Percentiles rank a stretch among this genome's conserved stretches.
These are phyloP conservation scores for Willowsia nigromaculata DNA, from an alignment of 2,888 invertebrate genomes.

Conservation along the genomic window DNA sequence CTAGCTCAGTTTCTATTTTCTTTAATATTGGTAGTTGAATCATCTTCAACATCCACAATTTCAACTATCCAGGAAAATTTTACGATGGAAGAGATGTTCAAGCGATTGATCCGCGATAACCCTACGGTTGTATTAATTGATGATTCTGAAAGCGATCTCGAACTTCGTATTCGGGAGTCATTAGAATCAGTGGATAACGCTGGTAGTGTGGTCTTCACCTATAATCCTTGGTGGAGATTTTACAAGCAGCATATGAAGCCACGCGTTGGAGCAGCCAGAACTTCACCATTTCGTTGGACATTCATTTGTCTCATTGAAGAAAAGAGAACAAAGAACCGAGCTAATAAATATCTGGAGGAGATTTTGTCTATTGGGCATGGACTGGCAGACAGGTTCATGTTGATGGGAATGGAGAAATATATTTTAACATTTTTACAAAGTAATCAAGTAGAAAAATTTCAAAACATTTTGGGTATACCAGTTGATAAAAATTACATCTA, in stretches of 20 bases:
- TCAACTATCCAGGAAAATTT: neutral
- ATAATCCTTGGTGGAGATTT: neutral
- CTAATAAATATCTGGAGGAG: constrained; percentile 27
- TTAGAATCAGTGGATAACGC: constrained; percentile 1
- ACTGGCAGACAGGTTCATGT: constrained; percentile 31
- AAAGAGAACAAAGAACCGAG: neutral
- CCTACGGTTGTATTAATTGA: constrained; percentile 33
- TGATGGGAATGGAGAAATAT: neutral
- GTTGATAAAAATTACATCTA: neutral
- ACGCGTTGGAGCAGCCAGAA: neutral
- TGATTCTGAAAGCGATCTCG: constrained; percentile 10
- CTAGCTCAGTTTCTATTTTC: neutral
- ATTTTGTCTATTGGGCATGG: constrained; percentile 22
- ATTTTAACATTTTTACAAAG: neutral
- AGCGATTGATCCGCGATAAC: neutral
- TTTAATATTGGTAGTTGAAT: neutral
- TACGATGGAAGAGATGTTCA: neutral
- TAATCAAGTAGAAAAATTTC: neutral
- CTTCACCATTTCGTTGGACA: constrained; percentile 35
- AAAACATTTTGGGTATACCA: constrained; percentile 16
- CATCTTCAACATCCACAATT: neutral
- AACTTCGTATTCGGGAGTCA: neutral
- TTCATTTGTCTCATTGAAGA: constrained; percentile 54
- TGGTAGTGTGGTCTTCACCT: constrained; percentile 8
- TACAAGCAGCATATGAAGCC: neutral